A percentile compares a stretch with the other conserved stretches of the same genome.
These are phyloP conservation scores for Daphoenositta chrysoptera DNA, from an alignment of 2,113 vertebrate species.

Conservation along the genomic window DNA sequence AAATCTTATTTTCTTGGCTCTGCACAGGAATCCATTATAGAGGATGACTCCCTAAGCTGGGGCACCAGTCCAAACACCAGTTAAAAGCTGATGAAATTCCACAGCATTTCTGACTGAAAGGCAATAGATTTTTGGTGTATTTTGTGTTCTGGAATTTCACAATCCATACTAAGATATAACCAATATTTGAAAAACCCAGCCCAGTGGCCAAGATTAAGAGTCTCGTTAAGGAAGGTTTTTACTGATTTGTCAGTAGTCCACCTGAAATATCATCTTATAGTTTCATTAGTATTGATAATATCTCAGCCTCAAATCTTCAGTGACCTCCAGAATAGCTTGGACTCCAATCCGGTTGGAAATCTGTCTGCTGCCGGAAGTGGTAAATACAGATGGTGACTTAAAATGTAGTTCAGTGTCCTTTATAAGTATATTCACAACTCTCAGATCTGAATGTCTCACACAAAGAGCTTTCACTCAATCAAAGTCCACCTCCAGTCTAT, in stretches of 20 bases:
- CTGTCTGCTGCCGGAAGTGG: not conserved
- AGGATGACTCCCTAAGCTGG: not conserved
- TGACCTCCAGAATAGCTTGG: not conserved
- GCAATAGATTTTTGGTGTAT: not conserved
- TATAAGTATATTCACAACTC: not conserved
- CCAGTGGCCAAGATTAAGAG: not conserved
- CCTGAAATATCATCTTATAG: not conserved
- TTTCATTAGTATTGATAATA: not conserved
- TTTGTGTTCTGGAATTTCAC: not conserved
- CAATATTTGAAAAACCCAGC: not conserved
- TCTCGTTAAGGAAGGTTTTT: not conserved
- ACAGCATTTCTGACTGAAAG: not conserved
- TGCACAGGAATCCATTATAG: not conserved
- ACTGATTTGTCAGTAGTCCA: not conserved
- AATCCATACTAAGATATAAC: not conserved
- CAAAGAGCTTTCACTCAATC: not conserved
- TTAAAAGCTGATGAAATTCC: not conserved
- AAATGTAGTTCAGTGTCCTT: not conserved
- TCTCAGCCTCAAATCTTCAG: not conserved
- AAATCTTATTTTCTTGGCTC: not conserved
- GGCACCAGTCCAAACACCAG: not conserved
- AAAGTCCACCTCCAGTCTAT: not conserved
- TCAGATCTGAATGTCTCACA: not conserved
- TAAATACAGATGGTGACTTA: not conserved
- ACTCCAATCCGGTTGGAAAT: not conserved